These are phyloP conservation scores for Sisyra terminalis DNA, from an alignment of 2,888 invertebrate species.

Conservation along the genomic window DNA sequence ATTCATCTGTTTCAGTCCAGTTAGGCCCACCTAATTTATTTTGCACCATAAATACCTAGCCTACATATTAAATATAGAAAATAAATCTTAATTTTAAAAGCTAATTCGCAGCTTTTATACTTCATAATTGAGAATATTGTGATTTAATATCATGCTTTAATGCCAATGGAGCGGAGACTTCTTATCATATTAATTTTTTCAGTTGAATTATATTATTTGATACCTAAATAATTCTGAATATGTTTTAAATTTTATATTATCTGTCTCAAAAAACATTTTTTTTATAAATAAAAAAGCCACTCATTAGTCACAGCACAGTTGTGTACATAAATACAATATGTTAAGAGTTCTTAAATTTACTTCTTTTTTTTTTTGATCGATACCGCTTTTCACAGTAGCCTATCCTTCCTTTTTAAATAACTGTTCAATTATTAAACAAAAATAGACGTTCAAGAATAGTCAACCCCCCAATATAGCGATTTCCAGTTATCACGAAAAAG, in stretches of 20 bases:
- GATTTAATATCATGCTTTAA: background rate
- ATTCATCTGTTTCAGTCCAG: conserved; percentile 8
- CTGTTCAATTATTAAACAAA: too few species aligned
- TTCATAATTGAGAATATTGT: background rate
- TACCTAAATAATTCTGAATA: conserved; percentile 1
- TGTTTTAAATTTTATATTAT: conserved; percentile 4
- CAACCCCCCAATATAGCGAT: too few species aligned
- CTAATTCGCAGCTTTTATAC: conserved; percentile 8
- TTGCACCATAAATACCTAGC: conserved; percentile 5
- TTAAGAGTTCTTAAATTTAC: conserved; percentile 9
- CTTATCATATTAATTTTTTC: conserved; percentile 1
- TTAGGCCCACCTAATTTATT: conserved; percentile 6
- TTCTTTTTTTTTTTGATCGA: too few species aligned
- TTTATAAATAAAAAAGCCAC: conserved; percentile 35
- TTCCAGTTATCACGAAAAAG: too few species aligned
- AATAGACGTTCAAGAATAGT: too few species aligned
- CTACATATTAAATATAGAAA: conserved; percentile 1
- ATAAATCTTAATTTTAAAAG: conserved; percentile 7
- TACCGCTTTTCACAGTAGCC: background rate
- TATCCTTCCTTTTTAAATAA: too few species aligned
- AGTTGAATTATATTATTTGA: background rate
- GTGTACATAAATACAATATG: conserved; percentile 31
- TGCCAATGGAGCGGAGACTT: background rate
- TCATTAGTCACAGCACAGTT: conserved; percentile 38
- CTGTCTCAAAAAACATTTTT: conserved; percentile 18